A percentile compares a stretch with the other conserved stretches of the same genome.
These are phyloP conservation scores for Hirtodrosophila duncani DNA, from an alignment of 2,888 invertebrate species.

Conservation along the genomic window DNA sequence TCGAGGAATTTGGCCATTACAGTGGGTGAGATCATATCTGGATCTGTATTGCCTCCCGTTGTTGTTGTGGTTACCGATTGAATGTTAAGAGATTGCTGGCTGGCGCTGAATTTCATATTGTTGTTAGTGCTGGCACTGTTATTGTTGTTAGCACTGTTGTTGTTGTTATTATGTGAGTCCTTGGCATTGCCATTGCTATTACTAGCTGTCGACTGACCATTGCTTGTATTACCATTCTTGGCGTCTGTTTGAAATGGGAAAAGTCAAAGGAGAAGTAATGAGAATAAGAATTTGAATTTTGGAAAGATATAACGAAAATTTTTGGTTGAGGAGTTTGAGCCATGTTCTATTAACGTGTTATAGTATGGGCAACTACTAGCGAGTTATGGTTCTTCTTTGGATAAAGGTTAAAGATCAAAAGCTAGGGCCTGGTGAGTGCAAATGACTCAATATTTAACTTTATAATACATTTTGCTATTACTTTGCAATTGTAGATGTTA, in stretches of 20 bases:
- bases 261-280: too few relatives aligned
- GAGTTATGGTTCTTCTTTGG: too few relatives aligned
- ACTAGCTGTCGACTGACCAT: slow-evolving; percentile 18
- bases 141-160: slow-evolving; percentile 41
- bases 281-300: too few relatives aligned
- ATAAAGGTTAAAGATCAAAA: too few relatives aligned
- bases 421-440: too few relatives aligned
- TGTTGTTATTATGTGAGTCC: slow-evolving; percentile 24
- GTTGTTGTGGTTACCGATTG: slow-evolving; percentile 15
- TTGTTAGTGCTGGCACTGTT: slow-evolving; percentile 22
- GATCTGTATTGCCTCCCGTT: slow-evolving; percentile 40
- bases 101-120: slow-evolving; percentile 39
- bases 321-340: too few relatives aligned
- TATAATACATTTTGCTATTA: too few relatives aligned
- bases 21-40: slow-evolving; percentile 85
- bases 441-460: too few relatives aligned
- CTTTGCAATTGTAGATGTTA: too few relatives aligned
- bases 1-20: slow-evolving; percentile 95
- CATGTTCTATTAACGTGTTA: too few relatives aligned
- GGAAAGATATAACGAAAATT: too few relatives aligned
- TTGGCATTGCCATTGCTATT: slow-evolving; percentile 19
- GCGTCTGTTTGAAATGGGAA: slow-evolving; percentile 27
- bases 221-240: slow-evolving; percentile 38
- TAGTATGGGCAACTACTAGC: too few relatives aligned
- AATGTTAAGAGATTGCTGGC: slow-evolving; percentile 20